Conservation (phyloP, 2,113 vertebrate genomes). For the Hippocampus comes region DNA sequence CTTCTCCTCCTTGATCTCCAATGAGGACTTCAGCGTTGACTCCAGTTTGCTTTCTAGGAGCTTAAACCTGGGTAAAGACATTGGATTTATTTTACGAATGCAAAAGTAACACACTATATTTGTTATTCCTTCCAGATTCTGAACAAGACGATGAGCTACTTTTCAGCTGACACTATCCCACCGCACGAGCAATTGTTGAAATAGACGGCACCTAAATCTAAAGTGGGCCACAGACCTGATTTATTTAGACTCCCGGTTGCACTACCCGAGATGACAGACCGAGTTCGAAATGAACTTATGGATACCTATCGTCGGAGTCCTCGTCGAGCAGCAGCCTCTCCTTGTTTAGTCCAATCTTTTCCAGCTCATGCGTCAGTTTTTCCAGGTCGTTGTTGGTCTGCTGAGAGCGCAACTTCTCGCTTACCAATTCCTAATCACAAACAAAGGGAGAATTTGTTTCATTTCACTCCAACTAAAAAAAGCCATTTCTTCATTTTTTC, state of each 20-base stretch:
- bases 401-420: conserved; percentile 90
- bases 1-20: conserved; percentile 99
- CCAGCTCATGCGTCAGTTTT: conserved; percentile 93
- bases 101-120: neutral
- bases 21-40: conserved; percentile 90
- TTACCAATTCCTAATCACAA: conserved; percentile 85
- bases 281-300: neutral
- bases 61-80: conserved; percentile 78
- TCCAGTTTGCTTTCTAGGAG: conserved; percentile 94
- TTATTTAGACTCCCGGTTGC: conserved; percentile 6
- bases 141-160: neutral
- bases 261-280: too few species aligned
- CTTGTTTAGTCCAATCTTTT: conserved; percentile 97
- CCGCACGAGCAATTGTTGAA: neutral
- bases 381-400: conserved; percentile 97
- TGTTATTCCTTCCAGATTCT: neutral
- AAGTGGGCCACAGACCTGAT: neutral
- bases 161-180: conserved; percentile 1
- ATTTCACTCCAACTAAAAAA: neutral
- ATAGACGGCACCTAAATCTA: neutral
- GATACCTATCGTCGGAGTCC: conserved; percentile 88
- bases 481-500: neutral
- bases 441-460: neutral
- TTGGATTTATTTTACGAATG: neutral
- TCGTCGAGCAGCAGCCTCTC: conserved; percentile 90